phyloP scores from a whole-genome alignment of 2,888 invertebrate species.

The Cantharis flavilabris region DNA sequence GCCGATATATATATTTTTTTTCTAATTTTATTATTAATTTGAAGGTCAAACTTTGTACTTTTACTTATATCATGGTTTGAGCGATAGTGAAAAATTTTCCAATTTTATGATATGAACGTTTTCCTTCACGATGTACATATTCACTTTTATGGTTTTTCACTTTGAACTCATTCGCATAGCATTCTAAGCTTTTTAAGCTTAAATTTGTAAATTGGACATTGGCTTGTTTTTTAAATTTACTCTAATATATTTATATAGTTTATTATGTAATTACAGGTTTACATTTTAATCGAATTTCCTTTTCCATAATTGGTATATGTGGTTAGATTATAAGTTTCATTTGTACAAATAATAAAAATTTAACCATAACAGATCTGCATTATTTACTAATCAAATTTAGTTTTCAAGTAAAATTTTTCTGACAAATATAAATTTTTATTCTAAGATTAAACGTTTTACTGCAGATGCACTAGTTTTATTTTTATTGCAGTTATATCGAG shows the following conservation, averaged over 20 bases:
- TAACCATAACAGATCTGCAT: background rate
- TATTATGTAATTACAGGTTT: background rate
- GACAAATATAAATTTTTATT: background rate
- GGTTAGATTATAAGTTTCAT: background rate
- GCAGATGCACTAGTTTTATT: background rate
- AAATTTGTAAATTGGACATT: too few relatives aligned
- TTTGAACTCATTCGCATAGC: too few relatives aligned
- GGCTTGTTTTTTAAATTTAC: too few relatives aligned
- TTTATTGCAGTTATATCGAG: background rate
- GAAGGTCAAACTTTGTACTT: background rate
- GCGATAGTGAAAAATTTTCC: background rate
- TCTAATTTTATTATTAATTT: background rate
- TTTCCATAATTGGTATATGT: background rate
- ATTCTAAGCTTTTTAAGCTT: too few relatives aligned
- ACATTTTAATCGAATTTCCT: background rate
- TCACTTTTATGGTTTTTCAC: too few relatives aligned
- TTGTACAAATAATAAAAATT: background rate
- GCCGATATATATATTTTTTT: background rate
- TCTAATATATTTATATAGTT: too few relatives aligned
- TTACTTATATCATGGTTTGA: background rate
- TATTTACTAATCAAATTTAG: background rate
- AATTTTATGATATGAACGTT: background rate
- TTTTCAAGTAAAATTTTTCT: background rate
- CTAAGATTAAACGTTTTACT: background rate
- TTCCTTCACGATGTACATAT: background rate